Evolutionary conservation across 2,888 invertebrate species (phyloP).

Genomic region (Tridacna crocea): DNA sequence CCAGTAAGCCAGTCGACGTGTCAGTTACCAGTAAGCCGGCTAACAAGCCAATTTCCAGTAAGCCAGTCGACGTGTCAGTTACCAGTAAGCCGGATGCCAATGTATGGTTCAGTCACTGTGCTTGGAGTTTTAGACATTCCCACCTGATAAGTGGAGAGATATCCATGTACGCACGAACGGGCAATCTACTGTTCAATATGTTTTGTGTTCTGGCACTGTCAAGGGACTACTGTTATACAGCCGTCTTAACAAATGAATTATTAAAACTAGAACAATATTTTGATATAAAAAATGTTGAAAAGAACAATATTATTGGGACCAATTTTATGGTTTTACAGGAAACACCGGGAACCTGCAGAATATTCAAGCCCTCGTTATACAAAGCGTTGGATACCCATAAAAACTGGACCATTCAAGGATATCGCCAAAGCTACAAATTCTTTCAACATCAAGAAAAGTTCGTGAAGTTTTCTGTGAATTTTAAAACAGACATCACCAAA

Average conservation of each 20-base stretch:
- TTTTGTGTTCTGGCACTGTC: not conserved
- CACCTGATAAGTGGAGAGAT: not conserved
- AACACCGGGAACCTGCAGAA: not conserved
- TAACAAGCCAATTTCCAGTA: no score
- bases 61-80: no score
- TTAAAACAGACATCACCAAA: not conserved
- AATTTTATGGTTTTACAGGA: not conserved
- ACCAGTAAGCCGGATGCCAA: no score
- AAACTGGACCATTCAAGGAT: not conserved
- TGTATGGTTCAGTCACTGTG: not conserved
- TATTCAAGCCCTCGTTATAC: not conserved
- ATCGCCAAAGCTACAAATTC: not conserved
- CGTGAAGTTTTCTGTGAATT: not conserved
- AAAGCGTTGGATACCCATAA: not conserved
- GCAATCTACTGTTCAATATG: not conserved
- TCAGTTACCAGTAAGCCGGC: no score
- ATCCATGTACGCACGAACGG: not conserved
- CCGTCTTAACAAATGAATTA: not conserved
- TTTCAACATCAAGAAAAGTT: not conserved
- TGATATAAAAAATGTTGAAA: not conserved
- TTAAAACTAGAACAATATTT: not conserved
- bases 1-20: no score
- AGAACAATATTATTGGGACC: not conserved
- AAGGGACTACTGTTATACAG: not conserved
- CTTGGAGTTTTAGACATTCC: not conserved